A percentile compares a stretch with the other conserved stretches of the same genome.
phyloP scores from a whole-genome alignment of 2,113 vertebrate genomes.

The Cryptomyrus ogoouensis region DNA sequence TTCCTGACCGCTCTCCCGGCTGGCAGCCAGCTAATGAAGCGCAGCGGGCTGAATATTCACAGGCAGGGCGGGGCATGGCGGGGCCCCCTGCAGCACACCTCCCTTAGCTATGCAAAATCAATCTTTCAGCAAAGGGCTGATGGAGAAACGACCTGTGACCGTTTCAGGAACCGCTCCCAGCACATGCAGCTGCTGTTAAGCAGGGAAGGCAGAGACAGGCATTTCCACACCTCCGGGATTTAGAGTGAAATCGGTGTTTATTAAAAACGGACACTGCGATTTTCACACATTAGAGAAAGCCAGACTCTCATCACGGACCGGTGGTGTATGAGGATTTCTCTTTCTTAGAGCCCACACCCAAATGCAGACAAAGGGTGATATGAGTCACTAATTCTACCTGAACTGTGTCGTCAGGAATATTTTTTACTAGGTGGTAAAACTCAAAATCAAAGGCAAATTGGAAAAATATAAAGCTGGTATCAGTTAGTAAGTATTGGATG shows the following conservation, averaged over 20 bases:
- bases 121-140: not conserved
- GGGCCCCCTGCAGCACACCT: not conserved
- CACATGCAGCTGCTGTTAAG: not conserved
- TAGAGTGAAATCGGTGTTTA: not conserved
- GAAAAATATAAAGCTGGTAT: not conserved
- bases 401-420: not conserved
- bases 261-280: not conserved
- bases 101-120: not conserved
- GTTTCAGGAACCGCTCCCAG: not conserved
- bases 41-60: not conserved
- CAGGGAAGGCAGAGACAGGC: not conserved
- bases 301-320: not conserved
- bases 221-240: not conserved
- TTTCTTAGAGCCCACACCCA: not conserved
- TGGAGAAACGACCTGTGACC: not conserved
- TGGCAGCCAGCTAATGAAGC: not conserved
- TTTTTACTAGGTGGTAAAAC: not conserved
- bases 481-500: not conserved
- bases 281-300: not conserved
- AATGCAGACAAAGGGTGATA: not conserved
- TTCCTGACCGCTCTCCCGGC: not conserved
- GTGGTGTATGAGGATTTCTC: not conserved
- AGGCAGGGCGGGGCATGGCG: not conserved
- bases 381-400: not conserved
- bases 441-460: not conserved